Percentiles rank a stretch among this genome's conserved stretches.
These are phyloP conservation scores for Echinarachnius parma DNA, from an alignment of 53 echinoderm and acorn worm species.

Conservation along the genomic window DNA sequence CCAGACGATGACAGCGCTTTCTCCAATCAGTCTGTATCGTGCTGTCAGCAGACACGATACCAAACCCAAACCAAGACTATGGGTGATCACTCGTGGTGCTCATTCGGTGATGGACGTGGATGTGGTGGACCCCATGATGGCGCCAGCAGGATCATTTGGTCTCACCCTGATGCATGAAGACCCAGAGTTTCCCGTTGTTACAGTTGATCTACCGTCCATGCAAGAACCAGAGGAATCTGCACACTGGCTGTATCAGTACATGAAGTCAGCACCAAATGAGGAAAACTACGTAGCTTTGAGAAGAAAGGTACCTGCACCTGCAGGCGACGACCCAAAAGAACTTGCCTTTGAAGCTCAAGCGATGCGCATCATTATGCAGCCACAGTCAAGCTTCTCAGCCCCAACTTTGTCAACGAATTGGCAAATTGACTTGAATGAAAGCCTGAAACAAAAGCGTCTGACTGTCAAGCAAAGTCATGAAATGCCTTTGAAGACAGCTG, in stretches of 20 bases:
- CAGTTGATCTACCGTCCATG: constrained; percentile 75
- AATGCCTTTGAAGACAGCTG: constrained; percentile 32
- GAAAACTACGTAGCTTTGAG: constrained; percentile 87
- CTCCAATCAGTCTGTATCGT: constrained; percentile 80
- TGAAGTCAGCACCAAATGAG: constrained; percentile 87
- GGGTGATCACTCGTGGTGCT: constrained; percentile 83
- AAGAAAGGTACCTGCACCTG: constrained; percentile 78
- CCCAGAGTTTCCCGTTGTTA: constrained; percentile 84
- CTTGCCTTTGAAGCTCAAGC: constrained; percentile 79
- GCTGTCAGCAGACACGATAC: constrained; percentile 79
- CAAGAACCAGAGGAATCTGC: constrained; percentile 86
- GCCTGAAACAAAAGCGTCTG: constrained; percentile 78
- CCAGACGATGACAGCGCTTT: constrained; percentile 76
- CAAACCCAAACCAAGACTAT: constrained; percentile 74
- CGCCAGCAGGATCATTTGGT: constrained; percentile 78
- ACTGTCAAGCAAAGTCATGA: constrained; percentile 88
- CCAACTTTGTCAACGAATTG: constrained; percentile 88
- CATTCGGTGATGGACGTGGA: constrained; percentile 90
- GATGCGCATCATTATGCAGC: constrained; percentile 73
- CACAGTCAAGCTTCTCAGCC: constrained; percentile 97
- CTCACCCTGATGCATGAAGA: constrained; percentile 95
- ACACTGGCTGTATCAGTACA: constrained; percentile 92
- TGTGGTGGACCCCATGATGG: constrained; percentile 84
- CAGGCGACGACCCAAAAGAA: constrained; percentile 72
- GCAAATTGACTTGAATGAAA: constrained; percentile 81